phyloP scores from a whole-genome alignment of 35 echinoderm and acorn worm genomes.

The Ptychodera flava region DNA sequence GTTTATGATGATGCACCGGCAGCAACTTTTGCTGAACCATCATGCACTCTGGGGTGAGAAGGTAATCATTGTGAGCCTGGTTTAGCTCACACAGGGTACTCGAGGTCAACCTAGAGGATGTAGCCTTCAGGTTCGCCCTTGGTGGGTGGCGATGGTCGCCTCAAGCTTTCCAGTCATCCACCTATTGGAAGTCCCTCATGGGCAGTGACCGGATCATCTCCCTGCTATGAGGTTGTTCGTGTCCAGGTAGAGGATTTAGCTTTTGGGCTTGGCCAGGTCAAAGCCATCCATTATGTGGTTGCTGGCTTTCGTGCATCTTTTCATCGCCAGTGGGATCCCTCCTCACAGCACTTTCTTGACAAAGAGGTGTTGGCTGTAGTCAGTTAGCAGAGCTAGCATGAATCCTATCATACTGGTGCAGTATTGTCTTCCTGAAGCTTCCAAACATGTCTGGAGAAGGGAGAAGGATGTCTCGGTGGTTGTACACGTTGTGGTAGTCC shows the following conservation, averaged over 20 bases:
- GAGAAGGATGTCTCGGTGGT: too few species aligned
- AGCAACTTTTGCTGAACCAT: background rate
- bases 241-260: conserved; percentile 18
- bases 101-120: background rate
- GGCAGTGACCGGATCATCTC: conserved; percentile 11
- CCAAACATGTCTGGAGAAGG: too few species aligned
- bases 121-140: background rate
- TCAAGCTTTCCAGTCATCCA: too few species aligned
- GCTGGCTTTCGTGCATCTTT: conserved; percentile 19
- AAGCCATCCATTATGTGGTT: conserved; percentile 5
- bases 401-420: too few species aligned
- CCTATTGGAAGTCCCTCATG: conserved; percentile 12
- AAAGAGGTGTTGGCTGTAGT: too few species aligned
- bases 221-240: conserved; percentile 28
- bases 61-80: background rate
- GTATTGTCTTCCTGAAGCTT: too few species aligned
- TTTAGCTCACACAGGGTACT: background rate
- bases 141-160: too few species aligned
- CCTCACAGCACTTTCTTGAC: too few species aligned
- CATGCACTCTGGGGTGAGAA: background rate
- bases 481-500: too few species aligned
- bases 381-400: too few species aligned
- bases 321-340: too few species aligned
- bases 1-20: too few species aligned
- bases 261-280: background rate